Base-by-base conservation (phyloP, 1,140 invertebrate species). In the Papilio polyxenes region DNA sequence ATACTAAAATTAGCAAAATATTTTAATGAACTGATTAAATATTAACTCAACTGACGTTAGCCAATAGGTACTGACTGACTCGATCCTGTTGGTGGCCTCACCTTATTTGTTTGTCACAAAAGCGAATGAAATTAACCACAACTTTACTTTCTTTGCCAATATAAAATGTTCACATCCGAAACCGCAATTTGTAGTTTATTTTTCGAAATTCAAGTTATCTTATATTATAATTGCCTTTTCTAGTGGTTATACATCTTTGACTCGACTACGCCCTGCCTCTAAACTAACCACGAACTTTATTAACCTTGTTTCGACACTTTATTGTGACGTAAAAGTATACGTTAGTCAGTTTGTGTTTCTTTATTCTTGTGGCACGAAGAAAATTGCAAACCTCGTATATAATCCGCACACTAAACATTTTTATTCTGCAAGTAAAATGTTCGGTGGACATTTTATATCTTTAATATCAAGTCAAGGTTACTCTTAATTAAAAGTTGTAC, bases 231-330 rank as follows among this genome's bases (percentile, higher is more conserved):
- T 65, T 23, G 4, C 11, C 75, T 31, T 23, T 37, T 77, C 75
- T 15, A 77, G 75, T 77, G 3, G 20, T 15, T 77, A 37, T 15
- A 23, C n/a, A 53, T 77, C 75, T 49, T 77, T 77, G 75, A 17
- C 51, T 49, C 40, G n/a, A 65, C 59, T 69, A 65, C 78, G 59
- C 59, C 78, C 56, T 37, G 20, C 31, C 31, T 80, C 78, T 80
- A 65, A 80, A 80, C 78, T 80, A 80, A 48, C 78, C 78, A 20
- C 78, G 20, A 80, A 80, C 78, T 80, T 80, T 80, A 80, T 80
- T 80, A 80, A 80, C 78, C 78, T 65, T 80, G 59, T 80, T 80
- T 48, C 59, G 78, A 65, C 78, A 80, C 78, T 80, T 80, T 80
- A 65, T 65, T 69, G 78, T 80, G 56, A 80, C 78, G 78, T 80